These are phyloP conservation scores for Notiomystis cincta DNA, from an alignment of 2,113 vertebrate genomes.

Conservation along the genomic window DNA sequence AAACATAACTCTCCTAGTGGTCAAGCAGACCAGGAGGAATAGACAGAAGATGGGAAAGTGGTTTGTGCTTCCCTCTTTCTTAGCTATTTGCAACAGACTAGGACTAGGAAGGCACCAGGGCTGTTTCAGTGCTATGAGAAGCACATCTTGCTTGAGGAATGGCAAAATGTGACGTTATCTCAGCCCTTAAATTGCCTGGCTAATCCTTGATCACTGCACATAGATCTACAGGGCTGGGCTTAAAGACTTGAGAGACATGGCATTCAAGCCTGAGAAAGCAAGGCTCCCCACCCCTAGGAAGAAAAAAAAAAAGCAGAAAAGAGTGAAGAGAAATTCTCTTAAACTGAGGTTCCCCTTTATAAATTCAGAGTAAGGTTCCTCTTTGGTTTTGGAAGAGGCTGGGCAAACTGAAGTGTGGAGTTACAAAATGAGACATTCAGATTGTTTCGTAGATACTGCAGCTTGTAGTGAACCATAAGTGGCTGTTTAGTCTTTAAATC, in stretches of 20 bases:
- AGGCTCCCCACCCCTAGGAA: fast-evolving
- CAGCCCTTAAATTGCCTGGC: not conserved
- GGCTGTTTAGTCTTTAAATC: not conserved
- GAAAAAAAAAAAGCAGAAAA: not conserved
- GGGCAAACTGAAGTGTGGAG: not conserved
- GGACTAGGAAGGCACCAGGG: not conserved
- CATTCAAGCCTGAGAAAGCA: not conserved
- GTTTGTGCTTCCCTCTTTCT: not conserved
- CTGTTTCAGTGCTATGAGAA: not conserved
- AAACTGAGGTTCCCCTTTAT: not conserved
- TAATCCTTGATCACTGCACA: not conserved
- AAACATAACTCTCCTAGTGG: not conserved
- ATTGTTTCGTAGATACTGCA: not conserved
- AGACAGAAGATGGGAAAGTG: not conserved
- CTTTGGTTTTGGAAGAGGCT: not conserved
- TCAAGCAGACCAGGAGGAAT: not conserved
- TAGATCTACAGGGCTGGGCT: not conserved
- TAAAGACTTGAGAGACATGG: not conserved
- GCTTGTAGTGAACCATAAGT: not conserved
- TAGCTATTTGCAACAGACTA: not conserved
- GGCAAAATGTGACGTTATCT: not conserved
- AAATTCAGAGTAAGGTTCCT: not conserved
- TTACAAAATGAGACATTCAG: not conserved
- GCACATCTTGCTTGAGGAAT: not conserved
- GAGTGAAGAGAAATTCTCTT: not conserved